A percentile compares a stretch with the other conserved stretches of the same genome.
phyloP scores from a whole-genome alignment of 2,888 invertebrate genomes.

The Dichetophora obliterata region DNA sequence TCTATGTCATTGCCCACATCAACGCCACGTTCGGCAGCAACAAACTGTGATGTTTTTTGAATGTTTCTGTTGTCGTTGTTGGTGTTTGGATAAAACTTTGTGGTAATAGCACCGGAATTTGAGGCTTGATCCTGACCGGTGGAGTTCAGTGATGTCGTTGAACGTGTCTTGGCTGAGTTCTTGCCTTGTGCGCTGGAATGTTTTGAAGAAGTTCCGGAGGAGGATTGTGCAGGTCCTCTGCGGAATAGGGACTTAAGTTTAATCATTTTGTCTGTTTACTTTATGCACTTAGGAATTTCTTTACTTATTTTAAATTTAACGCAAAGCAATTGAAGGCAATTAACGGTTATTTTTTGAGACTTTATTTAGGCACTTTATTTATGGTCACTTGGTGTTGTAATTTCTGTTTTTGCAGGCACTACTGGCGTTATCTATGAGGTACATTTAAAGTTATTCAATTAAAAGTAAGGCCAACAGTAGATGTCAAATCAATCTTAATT shows the following conservation, averaged over 20 bases:
- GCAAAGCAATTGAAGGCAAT: conserved; percentile 7
- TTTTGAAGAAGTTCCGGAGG: conserved; percentile 54
- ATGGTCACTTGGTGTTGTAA: conserved; percentile 31
- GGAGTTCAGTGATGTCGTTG: conserved; percentile 63
- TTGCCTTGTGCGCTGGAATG: conserved; percentile 66
- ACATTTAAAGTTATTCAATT: neutral
- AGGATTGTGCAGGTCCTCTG: conserved; percentile 76
- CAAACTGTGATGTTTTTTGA: conserved; percentile 3
- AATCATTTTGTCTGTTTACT: conserved; percentile 78
- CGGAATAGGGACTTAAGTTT: conserved; percentile 93
- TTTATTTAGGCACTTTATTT: conserved; percentile 19
- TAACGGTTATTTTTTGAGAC: neutral
- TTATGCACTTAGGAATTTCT: neutral
- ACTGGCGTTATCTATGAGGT: conserved; percentile 15
- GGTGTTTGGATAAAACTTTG: conserved; percentile 60
- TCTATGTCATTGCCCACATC: conserved; percentile 61
- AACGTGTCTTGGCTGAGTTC: conserved; percentile 68
- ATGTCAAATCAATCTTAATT: neutral
- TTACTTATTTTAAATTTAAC: conserved; percentile 17
- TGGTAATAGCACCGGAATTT: conserved; percentile 35
- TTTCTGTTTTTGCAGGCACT: conserved; percentile 34
- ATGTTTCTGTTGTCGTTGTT: conserved; percentile 47
- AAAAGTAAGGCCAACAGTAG: too few species aligned
- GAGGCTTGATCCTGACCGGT: conserved; percentile 50
- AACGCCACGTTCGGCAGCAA: conserved; percentile 60